Evolutionary conservation across 2,888 invertebrate genomes (phyloP), one percentile per base, ranked within the genome.

Genomic region (Lissonota sp.): DNA sequence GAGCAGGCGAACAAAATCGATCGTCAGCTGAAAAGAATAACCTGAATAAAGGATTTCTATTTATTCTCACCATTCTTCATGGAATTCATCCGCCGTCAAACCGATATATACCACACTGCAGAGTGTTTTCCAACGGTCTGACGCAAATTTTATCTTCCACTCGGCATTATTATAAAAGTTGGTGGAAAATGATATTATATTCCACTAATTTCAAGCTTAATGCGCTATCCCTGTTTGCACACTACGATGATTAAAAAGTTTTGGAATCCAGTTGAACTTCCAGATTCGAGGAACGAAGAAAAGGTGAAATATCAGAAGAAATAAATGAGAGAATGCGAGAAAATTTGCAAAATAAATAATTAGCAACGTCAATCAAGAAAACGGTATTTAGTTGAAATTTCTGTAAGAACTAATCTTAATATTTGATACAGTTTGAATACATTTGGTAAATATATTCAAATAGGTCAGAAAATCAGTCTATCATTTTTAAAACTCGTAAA

Each of bases 21-120:
- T 42, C 40, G 5, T 12, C 60, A 16, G 71, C 60, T 40, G 51
- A 64, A 62, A 57, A 69, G n/a, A 40, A 60, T 60, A 12, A 60
- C 26, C 5, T 12, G 14, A 53, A 53, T 53, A 51, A 49, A n/a
- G 63, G 63, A 6, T n/a, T 64, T 64, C 26, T 64, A 49, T 64
- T 64, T 64, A 64, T 26, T 26, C 51, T 26, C 49, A 39, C 12
- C 26, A 64, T 64, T 64, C 49, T 64, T 26, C 49, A 53, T 12
- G 16, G 14, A 6, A 14, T 14, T 14, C 14, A 53, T 53, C 5
- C 6, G n/a, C 53, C 7, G 14, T 14, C 14, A 12, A 14, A 7
- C 53, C 0, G 53, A 53, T 53, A 53, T 14, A 12, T 12, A n/a
- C n/a, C n/a, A n/a, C 14, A 53, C 53, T 1, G 12, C 16, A 12